Conservation (phyloP, 1,140 invertebrate species). For the Trinorchestia longiramus region DNA sequence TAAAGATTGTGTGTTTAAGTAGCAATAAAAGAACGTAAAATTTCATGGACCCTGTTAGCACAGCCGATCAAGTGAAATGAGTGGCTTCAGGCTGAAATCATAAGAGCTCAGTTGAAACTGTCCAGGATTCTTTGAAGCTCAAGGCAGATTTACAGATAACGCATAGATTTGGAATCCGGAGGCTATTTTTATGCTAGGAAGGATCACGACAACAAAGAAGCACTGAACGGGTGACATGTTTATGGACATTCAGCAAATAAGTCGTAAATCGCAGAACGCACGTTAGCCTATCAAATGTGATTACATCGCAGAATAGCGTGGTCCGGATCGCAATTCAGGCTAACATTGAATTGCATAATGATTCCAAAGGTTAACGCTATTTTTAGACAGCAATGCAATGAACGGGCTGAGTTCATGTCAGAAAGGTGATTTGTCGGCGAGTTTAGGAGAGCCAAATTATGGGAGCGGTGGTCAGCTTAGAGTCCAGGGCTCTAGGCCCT, state of each 20-base stretch:
- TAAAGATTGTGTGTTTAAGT: no score
- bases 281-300: background rate
- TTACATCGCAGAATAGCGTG: background rate
- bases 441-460: background rate
- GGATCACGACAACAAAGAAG: background rate
- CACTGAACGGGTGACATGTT: background rate
- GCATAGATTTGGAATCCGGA: background rate
- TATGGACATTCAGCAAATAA: background rate
- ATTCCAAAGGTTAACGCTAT: background rate
- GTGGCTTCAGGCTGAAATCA: no score
- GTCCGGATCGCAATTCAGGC: background rate
- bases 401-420: background rate
- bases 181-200: background rate
- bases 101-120: background rate
- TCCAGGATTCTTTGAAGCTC: background rate
- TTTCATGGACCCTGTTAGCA: no score
- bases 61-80: no score
- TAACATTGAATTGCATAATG: background rate
- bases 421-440: no score
- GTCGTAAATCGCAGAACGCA: background rate
- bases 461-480: background rate
- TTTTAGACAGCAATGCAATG: background rate
- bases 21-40: no score
- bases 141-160: background rate
- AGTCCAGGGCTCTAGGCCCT: no score